Evolutionary conservation across 2,113 vertebrate genomes (phyloP).

Genomic region (Cyprinodon tularosa): DNA sequence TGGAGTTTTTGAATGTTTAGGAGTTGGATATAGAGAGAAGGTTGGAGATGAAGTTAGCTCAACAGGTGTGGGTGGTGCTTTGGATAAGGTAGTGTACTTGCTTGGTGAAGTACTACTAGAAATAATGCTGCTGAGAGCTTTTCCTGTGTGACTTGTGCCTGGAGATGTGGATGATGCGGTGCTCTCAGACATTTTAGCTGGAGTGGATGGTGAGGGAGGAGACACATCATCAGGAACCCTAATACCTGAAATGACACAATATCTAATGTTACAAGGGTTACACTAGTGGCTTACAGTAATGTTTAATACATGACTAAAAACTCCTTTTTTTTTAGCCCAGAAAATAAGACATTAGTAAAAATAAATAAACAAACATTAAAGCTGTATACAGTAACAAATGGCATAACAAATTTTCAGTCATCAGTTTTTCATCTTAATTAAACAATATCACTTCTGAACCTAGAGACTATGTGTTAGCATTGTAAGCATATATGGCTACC

Average conservation of each 20-base stretch:
- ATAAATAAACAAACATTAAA: no score
- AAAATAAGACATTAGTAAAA: no score
- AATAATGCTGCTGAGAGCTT: conserved; percentile 3
- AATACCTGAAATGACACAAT: conserved; percentile 81
- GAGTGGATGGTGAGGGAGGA: conserved; percentile 38
- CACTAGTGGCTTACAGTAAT: no score
- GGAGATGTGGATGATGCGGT: conserved; percentile 15
- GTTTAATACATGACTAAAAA: no score
- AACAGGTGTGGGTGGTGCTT: not conserved
- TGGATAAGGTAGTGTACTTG: conserved; percentile 13
- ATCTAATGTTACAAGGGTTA: conserved; percentile 42
- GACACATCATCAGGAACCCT: conserved; percentile 67
- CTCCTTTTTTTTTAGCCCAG: no score
- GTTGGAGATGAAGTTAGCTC: conserved; percentile 1
- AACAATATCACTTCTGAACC: no score
- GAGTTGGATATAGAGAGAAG: conserved; percentile 5
- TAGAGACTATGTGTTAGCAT: no score
- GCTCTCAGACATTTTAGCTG: conserved; percentile 48
- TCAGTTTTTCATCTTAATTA: no score
- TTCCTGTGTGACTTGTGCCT: conserved; percentile 18
- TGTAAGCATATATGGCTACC: no score
- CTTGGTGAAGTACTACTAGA: not conserved
- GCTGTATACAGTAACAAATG: no score
- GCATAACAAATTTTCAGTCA: no score
- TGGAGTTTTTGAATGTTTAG: conserved; percentile 24